These are phyloP conservation scores for Meleagris gallopavo DNA, from an alignment of 2,113 vertebrate species.

Conservation along the genomic window DNA sequence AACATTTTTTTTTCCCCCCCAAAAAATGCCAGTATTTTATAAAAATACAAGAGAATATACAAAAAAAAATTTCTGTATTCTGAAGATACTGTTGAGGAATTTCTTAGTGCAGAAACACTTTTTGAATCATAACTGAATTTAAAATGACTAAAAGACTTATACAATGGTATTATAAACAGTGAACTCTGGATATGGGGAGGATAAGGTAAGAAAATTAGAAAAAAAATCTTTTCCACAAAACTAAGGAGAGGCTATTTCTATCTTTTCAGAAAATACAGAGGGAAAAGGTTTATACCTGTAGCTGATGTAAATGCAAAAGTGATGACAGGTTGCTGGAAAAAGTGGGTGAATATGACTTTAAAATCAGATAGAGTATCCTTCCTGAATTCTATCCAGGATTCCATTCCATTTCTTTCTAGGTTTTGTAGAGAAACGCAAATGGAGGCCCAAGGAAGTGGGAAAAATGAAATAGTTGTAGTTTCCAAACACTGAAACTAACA, in stretches of 20 bases:
- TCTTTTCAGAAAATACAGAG: not conserved
- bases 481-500: not conserved
- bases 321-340: not conserved
- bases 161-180: not conserved
- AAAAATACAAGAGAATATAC: not conserved
- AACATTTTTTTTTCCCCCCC: not conserved
- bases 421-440: not conserved
- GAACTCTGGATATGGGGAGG: not conserved
- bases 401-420: not conserved
- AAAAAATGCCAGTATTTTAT: not conserved
- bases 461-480: not conserved
- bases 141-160: not conserved
- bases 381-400: not conserved
- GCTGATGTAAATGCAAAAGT: not conserved
- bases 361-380: not conserved
- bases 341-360: not conserved
- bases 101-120: not conserved
- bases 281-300: not conserved
- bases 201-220: not conserved
- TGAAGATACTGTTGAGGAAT: not conserved
- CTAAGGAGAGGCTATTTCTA: not conserved
- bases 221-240: not conserved
- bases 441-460: not conserved
- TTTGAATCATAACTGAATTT: not conserved
- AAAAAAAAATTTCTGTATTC: not conserved